Conservation (phyloP, 2,113 vertebrate species). For the Willisornis vidua region DNA sequence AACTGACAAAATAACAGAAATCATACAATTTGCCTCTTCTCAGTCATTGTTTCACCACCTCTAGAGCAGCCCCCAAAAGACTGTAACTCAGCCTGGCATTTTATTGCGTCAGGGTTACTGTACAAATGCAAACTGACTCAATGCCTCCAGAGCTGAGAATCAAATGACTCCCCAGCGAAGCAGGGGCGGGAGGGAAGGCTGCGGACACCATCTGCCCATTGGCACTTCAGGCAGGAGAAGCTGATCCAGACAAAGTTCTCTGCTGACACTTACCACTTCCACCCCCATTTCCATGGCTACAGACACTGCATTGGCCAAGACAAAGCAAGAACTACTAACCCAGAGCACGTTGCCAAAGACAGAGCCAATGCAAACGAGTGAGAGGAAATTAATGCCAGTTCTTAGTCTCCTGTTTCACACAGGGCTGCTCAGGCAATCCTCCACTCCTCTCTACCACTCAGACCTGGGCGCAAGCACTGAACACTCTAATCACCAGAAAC, state of each 20-base stretch:
- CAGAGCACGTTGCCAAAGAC: rapidly evolving
- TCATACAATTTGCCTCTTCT: background rate
- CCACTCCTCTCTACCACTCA: background rate
- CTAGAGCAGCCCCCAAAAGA: background rate
- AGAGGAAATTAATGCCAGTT: constrained; percentile 38
- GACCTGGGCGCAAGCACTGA: background rate
- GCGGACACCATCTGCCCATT: background rate
- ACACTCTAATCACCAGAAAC: background rate
- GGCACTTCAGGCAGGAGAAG: background rate
- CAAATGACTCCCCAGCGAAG: rapidly evolving
- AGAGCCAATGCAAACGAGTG: background rate
- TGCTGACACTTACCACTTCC: background rate
- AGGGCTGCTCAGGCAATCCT: background rate
- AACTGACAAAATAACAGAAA: background rate
- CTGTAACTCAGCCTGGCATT: background rate
- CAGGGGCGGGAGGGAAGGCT: background rate
- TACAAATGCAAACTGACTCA: background rate
- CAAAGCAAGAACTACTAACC: constrained; percentile 24
- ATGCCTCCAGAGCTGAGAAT: background rate
- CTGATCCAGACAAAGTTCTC: background rate
- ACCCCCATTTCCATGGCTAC: constrained; percentile 51
- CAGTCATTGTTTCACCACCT: background rate
- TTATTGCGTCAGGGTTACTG: background rate
- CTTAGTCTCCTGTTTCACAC: constrained; percentile 5
- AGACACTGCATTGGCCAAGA: constrained; percentile 24